Base-by-base conservation (phyloP, 2,888 invertebrate genomes). In the Lepeophtheirus nordmannii region DNA sequence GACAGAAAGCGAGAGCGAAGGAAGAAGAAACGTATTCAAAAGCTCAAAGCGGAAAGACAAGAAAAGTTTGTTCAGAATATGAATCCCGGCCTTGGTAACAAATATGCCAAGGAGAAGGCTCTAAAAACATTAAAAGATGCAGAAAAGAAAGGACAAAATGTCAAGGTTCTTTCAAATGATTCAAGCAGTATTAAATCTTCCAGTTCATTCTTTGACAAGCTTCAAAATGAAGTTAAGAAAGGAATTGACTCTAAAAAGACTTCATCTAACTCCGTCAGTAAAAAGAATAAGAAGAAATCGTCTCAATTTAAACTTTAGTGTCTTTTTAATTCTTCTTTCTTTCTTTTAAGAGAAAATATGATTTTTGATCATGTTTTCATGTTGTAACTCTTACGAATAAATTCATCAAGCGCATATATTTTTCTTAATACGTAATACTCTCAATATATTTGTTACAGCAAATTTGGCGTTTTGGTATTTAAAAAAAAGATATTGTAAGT, bases 1-100 rank as follows among this genome's bases (percentile, higher is more conserved):
- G 94, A 96, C 73, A 89, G 85, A 76, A 90, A 91, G 70, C 82
- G 93, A 62, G 89, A 89, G 70, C 79, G 93, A 67, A 82, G 94
- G 71, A 83, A 84, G 75, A 92, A 90, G 78, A 94, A 94, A 76
- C 78, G 82, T 61, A 82, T 83, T 68, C 89, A 91, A 73, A 79
- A 79, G 40, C 75, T 80, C 12, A 82, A 73, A 73, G 79, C 72
- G 73, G 68, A 69, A 56, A 69, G 69, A 40, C 37, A 68, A 23
- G 68, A 71, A 64, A 70, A 69, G 53, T 69, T 69, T 22, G 78
- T 72, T 78, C 74, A 67, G 74, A 80, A 67, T 37, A 66, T 72
- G 46, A 73, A 74, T 72, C 81, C 75, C 71, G 82, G 76, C 72
- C 78, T 78, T 72, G 81, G 71, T 73, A 76, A 79, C 69, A 81